These are phyloP conservation scores for Ia io DNA, from an alignment of 2,113 vertebrate genomes.

Conservation along the genomic window DNA sequence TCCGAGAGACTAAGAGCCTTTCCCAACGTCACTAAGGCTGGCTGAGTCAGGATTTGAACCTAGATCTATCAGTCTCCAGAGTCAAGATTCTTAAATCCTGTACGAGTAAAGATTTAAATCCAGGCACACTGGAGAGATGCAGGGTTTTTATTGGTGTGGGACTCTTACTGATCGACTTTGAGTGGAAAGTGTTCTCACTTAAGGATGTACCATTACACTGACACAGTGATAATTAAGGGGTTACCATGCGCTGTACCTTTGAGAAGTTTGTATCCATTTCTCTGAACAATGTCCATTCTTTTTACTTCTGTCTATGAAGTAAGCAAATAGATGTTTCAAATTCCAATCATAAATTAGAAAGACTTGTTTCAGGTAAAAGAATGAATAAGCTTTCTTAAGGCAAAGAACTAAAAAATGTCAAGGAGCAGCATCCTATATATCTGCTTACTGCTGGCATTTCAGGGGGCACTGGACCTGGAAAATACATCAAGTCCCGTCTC, in stretches of 20 bases:
- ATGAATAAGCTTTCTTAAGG: background rate
- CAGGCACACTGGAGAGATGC: background rate
- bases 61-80: background rate
- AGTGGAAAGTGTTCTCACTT: background rate
- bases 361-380: background rate
- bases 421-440: background rate
- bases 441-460: background rate
- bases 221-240: background rate
- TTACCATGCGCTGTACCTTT: background rate
- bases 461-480: background rate
- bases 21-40: background rate
- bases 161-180: background rate
- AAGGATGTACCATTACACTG: background rate
- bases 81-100: background rate
- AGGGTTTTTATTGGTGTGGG: background rate
- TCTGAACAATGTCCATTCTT: background rate
- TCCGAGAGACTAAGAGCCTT: background rate
- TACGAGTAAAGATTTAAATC: background rate
- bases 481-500: background rate
- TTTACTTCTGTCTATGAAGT: background rate
- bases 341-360: background rate
- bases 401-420: conserved; percentile 5
- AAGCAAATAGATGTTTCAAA: background rate
- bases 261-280: background rate
- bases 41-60: background rate